A percentile compares a stretch with the other conserved stretches of the same genome.
These are phyloP conservation scores for Coelopa pilipes DNA, from an alignment of 2,888 invertebrate species.

Conservation along the genomic window DNA sequence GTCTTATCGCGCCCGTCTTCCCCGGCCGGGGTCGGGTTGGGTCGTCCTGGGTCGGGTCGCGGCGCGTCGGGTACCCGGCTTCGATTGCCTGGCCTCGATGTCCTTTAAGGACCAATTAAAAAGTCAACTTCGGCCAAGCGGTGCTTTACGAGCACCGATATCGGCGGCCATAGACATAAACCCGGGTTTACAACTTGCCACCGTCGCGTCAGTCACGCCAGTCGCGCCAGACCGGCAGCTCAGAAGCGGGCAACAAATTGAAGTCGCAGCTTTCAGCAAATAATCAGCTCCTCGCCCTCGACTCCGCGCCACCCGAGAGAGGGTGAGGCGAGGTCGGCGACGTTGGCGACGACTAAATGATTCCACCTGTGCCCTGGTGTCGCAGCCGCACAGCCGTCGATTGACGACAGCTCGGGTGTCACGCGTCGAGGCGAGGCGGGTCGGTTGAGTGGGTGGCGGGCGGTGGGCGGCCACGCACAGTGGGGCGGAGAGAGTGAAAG, in stretches of 20 bases:
- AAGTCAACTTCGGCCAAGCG: slow-evolving; percentile 26
- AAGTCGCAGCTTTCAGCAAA: slow-evolving; percentile 29
- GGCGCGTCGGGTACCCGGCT: too few relatives aligned
- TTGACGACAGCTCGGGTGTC: slow-evolving; percentile 29
- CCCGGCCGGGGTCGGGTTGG: too few relatives aligned
- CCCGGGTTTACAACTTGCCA: slow-evolving; percentile 25
- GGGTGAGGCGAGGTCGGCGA: too few relatives aligned
- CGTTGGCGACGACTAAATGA: slow-evolving; percentile 30
- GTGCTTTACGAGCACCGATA: slow-evolving; percentile 22
- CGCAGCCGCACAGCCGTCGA: slow-evolving; percentile 25
- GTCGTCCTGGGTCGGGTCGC: too few relatives aligned
- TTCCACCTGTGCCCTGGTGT: slow-evolving; percentile 28
- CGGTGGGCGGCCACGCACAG: neutral
- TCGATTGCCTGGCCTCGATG: slow-evolving; percentile 1
- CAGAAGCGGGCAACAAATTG: slow-evolving; percentile 4
- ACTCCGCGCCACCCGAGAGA: neutral
- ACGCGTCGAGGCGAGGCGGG: neutral
- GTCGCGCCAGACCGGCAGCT: neutral
- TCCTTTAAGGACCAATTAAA: slow-evolving; percentile 31
- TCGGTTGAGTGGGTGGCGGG: neutral
- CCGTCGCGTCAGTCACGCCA: neutral
- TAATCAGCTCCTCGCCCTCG: slow-evolving; percentile 22
- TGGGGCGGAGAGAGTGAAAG: neutral
- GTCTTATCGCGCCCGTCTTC: too few relatives aligned
- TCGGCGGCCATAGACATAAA: slow-evolving; percentile 14